phyloP scores from a whole-genome alignment of 2,113 vertebrate species.

The Burhinus oedicnemus region DNA sequence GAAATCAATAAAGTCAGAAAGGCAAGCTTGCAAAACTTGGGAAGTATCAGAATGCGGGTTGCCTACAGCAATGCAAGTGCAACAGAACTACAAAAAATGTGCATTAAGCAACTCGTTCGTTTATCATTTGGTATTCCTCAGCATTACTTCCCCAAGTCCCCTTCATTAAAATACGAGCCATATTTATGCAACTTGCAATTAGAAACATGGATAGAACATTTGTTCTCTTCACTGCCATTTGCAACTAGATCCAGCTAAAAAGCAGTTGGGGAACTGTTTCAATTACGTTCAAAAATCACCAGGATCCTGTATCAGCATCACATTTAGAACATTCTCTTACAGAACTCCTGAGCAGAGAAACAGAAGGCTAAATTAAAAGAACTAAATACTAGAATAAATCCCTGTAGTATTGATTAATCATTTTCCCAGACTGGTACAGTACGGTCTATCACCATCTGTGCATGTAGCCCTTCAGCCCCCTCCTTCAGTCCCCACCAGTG shows the following conservation, averaged over 20 bases:
- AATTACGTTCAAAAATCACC: not conserved
- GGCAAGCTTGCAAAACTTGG: not conserved
- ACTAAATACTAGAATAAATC: constrained; percentile 17
- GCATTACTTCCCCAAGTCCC: not conserved
- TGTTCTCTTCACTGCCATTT: constrained; percentile 43
- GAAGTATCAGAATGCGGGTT: not conserved
- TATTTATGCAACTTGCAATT: not conserved
- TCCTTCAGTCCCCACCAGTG: not conserved
- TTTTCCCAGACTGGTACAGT: constrained; percentile 49
- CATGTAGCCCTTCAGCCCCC: not conserved
- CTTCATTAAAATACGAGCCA: not conserved
- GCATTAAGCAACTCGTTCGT: not conserved
- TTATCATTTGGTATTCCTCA: not conserved
- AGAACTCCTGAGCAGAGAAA: constrained; percentile 20
- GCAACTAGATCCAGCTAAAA: not conserved
- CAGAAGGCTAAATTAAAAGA: constrained; percentile 57
- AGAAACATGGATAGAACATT: not conserved
- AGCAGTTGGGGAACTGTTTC: not conserved
- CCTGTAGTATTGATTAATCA: constrained; percentile 55
- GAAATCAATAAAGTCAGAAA: not conserved
- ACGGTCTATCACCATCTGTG: constrained; percentile 22
- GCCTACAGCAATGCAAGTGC: not conserved
- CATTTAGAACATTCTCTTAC: constrained; percentile 36
- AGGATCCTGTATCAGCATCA: constrained; percentile 30
- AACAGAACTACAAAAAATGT: not conserved